These are phyloP conservation scores for Aricia artaxerxes DNA, from an alignment of 2,888 invertebrate species.

Conservation along the genomic window DNA sequence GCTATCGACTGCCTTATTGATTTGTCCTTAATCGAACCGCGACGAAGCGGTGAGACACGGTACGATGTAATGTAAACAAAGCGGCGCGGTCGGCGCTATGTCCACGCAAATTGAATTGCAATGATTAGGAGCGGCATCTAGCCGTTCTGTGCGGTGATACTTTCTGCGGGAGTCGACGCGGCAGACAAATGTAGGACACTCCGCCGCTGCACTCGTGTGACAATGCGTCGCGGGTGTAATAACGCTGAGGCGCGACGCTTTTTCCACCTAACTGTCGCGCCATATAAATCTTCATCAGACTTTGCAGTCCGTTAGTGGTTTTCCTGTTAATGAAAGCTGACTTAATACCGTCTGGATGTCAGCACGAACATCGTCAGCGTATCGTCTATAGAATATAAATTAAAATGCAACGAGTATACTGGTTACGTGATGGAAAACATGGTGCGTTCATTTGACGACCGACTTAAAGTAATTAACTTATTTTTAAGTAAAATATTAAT, in stretches of 20 bases:
- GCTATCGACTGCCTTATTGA: conserved; percentile 80
- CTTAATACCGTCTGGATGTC: conserved; percentile 4
- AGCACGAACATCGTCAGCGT: background rate
- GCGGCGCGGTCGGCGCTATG: conserved; percentile 49
- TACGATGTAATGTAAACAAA: conserved; percentile 68
- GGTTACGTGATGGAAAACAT: conserved; percentile 2
- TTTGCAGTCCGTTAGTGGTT: conserved; percentile 37
- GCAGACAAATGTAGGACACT: conserved; percentile 31
- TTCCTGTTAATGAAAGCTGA: conserved; percentile 18
- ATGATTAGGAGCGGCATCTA: conserved; percentile 55
- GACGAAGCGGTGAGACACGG: conserved; percentile 56
- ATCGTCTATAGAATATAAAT: conserved; percentile 25
- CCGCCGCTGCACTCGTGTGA: conserved; percentile 12
- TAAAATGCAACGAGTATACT: conserved; percentile 5
- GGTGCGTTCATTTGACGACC: conserved; percentile 12
- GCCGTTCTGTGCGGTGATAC: conserved; percentile 24
- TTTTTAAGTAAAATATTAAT: conserved; percentile 26
- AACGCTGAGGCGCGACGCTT: conserved; percentile 24
- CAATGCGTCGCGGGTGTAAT: conserved; percentile 29
- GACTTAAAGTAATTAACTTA: conserved; percentile 14
- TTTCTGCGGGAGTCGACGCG: conserved; percentile 26
- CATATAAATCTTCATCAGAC: conserved; percentile 39
- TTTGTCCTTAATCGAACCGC: conserved; percentile 75
- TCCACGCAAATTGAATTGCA: conserved; percentile 70
- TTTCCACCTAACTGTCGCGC: conserved; percentile 37